A percentile compares a stretch with the other conserved stretches of the same genome.
These are phyloP conservation scores for Cyrtonyx montezumae DNA, from an alignment of 2,113 vertebrate genomes.

Conservation along the genomic window DNA sequence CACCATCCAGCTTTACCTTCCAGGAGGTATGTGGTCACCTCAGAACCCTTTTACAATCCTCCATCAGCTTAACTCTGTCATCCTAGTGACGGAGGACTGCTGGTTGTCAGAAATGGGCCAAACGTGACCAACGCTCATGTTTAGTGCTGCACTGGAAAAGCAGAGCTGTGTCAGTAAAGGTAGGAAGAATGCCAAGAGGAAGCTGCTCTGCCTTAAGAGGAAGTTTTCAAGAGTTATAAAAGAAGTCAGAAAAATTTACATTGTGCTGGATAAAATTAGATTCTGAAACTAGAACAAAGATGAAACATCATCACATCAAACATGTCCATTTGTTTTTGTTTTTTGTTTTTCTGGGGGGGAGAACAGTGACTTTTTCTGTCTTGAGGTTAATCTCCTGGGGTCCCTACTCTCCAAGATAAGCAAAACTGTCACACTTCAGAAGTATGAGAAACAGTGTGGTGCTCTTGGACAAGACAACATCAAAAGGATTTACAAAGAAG, in stretches of 20 bases:
- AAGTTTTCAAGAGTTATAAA: neutral
- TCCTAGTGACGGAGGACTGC: neutral
- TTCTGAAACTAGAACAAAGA: neutral
- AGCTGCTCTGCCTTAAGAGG: neutral
- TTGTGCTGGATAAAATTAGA: neutral
- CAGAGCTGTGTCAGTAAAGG: rapidly evolving
- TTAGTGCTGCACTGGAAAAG: neutral
- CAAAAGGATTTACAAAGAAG: neutral
- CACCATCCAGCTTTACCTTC: neutral
- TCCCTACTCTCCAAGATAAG: neutral
- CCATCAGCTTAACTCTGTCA: neutral
- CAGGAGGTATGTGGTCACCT: neutral
- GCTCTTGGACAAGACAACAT: neutral
- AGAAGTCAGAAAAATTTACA: neutral
- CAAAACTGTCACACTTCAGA: neutral
- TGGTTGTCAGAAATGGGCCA: neutral
- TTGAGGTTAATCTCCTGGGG: neutral
- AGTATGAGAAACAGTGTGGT: neutral
- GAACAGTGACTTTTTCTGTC: neutral
- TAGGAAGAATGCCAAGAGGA: neutral
- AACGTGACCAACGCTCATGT: neutral
- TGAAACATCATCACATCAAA: neutral
- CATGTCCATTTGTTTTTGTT: neutral
- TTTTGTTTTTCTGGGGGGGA: neutral
- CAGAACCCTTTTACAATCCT: neutral